Conservation (phyloP, 1,140 invertebrate species). For the Aethina tumida region DNA sequence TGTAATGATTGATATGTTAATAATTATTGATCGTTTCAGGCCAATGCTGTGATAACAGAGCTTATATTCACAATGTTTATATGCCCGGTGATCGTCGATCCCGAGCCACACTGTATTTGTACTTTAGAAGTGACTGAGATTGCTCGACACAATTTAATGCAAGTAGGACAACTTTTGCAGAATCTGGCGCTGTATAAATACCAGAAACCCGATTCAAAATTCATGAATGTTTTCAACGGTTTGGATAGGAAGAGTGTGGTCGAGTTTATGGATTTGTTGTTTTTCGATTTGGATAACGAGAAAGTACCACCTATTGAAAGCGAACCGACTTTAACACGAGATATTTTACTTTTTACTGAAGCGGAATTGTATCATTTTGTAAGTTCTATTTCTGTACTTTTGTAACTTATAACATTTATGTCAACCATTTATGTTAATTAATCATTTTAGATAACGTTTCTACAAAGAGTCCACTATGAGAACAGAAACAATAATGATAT, state of each 20-base stretch:
- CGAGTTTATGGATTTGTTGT: slow-evolving; percentile 60
- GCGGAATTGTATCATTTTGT: slow-evolving; percentile 54
- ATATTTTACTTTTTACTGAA: slow-evolving; percentile 58
- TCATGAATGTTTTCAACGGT: slow-evolving; percentile 60
- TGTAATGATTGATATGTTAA: not conserved
- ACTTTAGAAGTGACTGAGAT: slow-evolving; percentile 88
- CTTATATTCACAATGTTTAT: slow-evolving; percentile 90
- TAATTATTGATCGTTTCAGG: slow-evolving; percentile 37
- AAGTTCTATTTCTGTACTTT: slow-evolving; percentile 27
- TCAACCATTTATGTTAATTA: too few species aligned
- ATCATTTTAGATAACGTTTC: slow-evolving; percentile 35
- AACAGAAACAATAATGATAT: too few species aligned
- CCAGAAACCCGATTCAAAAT: slow-evolving; percentile 64
- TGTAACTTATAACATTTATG: slow-evolving; percentile 23
- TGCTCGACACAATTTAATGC: slow-evolving; percentile 87
- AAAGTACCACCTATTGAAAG: slow-evolving; percentile 45
- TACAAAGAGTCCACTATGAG: slow-evolving; percentile 35
- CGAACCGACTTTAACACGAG: slow-evolving; percentile 49
- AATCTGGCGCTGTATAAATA: slow-evolving; percentile 76
- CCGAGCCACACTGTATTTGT: slow-evolving; percentile 91
- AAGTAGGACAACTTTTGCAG: slow-evolving; percentile 85
- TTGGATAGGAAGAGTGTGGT: slow-evolving; percentile 70
- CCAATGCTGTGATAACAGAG: slow-evolving; percentile 78
- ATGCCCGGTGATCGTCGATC: slow-evolving; percentile 92
- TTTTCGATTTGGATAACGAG: slow-evolving; percentile 50